These are phyloP conservation scores for Alviniconcha marisindica DNA, from an alignment of 1,140 invertebrate species.

Conservation along the genomic window DNA sequence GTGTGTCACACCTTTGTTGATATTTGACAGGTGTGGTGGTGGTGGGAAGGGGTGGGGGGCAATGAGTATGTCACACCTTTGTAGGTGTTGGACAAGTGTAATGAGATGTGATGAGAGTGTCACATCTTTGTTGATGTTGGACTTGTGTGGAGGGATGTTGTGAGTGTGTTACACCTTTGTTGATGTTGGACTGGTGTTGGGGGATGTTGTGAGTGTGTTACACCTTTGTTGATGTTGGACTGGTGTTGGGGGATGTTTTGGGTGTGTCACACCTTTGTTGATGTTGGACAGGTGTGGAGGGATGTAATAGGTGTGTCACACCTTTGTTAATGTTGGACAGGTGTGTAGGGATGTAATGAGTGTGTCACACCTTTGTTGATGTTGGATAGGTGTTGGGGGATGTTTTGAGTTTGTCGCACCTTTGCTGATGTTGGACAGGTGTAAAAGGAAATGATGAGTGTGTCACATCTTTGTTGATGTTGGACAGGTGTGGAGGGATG, in stretches of 20 bases:
- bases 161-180: not conserved
- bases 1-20: not conserved
- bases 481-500: not conserved
- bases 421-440: not conserved
- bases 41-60: no score
- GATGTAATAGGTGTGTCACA: no score
- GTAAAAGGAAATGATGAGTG: not conserved
- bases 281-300: constrained; percentile 46
- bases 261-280: not conserved
- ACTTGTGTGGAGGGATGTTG: not conserved
- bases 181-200: not conserved
- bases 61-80: no score
- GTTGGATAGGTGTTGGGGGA: not conserved
- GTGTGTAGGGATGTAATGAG: no score
- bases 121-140: no score
- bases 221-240: not conserved
- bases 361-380: no score
- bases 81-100: no score
- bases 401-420: not conserved
- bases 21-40: constrained; percentile 46
- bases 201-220: not conserved
- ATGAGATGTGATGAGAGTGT: no score
- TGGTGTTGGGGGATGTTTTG: not conserved
- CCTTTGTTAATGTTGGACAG: no score
- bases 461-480: constrained; percentile 4